Evolutionary conservation across 2,888 invertebrate species (phyloP).

Genomic region (Psylliodes chrysocephalus): DNA sequence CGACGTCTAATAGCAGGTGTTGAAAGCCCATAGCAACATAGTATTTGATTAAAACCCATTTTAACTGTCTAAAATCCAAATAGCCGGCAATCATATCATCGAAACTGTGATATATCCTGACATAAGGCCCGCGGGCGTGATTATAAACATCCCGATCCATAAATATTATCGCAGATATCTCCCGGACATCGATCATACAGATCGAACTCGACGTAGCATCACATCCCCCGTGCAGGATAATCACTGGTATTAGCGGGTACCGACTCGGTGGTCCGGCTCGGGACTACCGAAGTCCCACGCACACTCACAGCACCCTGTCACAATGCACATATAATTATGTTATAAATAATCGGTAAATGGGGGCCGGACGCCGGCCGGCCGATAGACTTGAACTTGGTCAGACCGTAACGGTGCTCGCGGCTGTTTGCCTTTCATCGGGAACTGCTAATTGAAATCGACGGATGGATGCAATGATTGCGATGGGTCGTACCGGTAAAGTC

Average conservation of each 20-base stretch:
- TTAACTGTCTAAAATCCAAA: neutral
- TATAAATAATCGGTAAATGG: conserved; percentile 61
- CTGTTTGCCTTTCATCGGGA: conserved; percentile 54
- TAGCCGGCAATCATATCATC: conserved; percentile 7
- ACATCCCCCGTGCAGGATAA: conserved; percentile 62
- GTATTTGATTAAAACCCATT: conserved; percentile 14
- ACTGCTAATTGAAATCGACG: conserved; percentile 64
- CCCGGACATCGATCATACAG: conserved; percentile 32
- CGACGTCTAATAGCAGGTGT: conserved; percentile 8
- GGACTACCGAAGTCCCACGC: conserved; percentile 63
- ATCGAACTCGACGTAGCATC: conserved; percentile 42
- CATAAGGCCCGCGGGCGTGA: conserved; percentile 7
- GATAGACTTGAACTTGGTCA: conserved; percentile 13
- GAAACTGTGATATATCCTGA: conserved; percentile 14
- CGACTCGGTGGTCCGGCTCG: conserved; percentile 67
- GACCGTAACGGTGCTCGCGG: conserved; percentile 49
- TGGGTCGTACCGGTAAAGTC: conserved; percentile 28
- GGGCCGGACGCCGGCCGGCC: conserved; percentile 59
- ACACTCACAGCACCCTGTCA: conserved; percentile 62
- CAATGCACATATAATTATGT: conserved; percentile 65
- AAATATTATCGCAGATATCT: conserved; percentile 25
- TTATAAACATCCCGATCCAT: conserved; percentile 26
- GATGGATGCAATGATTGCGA: conserved; percentile 37
- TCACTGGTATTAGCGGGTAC: conserved; percentile 70
- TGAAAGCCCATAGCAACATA: neutral